Evolutionary conservation across 2,797 vertebrate genomes (phyloP), one percentile per base, ranked within the genome.

Genomic region (Tamandua tetradactyla): DNA sequence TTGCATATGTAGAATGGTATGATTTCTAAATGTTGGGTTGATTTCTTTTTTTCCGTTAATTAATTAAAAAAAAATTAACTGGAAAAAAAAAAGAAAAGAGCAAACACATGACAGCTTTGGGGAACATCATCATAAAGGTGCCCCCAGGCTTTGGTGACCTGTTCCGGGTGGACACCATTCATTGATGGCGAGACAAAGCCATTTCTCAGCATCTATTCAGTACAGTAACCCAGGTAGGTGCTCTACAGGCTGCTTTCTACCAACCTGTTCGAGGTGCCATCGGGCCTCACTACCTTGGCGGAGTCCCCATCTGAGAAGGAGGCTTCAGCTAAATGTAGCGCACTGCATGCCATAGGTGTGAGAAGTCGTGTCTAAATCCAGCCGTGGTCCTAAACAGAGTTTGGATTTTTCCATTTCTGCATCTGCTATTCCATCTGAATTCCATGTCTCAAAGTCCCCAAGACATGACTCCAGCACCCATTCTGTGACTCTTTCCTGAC

Each of bases 71-170:
- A n/a, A n/a, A n/a, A n/a, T n/a, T n/a, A n/a, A n/a, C n/a, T n/a
- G n/a, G 74, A 57, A n/a, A 40, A 74, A 57, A n/a, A 40, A 74
- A n/a, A 61, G 74, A 57, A n/a, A 40, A 74, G 30, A 37, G 55
- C 42, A 14, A 22, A n/a, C 10, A 1, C 10, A 5, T 13, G 13
- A 32, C 7, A 13, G 15, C 17, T 64, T 61, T 14, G 17, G 64
- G n/a, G 27, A 13, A 4, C 3, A 2, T 2, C 1, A 7, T 42
- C 27, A 3, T 6, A 8, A 37, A 52, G 20, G 8, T 5, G 27
- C 2, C 2, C 14, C 9, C 1, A 1, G 1, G 7, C 55, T 42
- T 23, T 5, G 15, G 17, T 18, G 55, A 11, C n/a, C 42, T 47
- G 5, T 18, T 9, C 42, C 15, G 10, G 47, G 35, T 4, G 2